These are phyloP conservation scores for Stigmatopora nigra DNA, from an alignment of 2,113 vertebrate species.

Conservation along the genomic window DNA sequence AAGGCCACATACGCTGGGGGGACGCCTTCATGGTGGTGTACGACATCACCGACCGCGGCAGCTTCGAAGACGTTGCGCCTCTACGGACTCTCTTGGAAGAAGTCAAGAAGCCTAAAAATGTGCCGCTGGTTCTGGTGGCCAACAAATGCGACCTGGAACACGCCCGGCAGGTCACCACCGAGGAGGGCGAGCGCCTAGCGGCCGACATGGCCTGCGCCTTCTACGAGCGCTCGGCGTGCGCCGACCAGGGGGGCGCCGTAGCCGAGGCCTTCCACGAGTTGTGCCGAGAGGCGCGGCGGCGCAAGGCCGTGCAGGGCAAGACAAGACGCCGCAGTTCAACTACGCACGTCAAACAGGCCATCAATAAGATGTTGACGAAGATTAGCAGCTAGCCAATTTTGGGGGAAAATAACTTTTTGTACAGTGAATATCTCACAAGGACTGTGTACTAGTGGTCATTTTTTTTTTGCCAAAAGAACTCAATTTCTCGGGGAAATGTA, in stretches of 20 bases:
- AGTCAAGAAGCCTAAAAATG: slow-evolving; percentile 89
- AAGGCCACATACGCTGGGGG: slow-evolving; percentile 92
- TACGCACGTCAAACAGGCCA: slow-evolving; percentile 96
- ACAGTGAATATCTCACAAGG: slow-evolving; percentile 17
- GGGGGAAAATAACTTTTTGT: slow-evolving; percentile 6
- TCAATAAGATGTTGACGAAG: slow-evolving; percentile 99
- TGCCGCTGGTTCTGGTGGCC: slow-evolving; percentile 88
- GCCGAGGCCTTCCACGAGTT: slow-evolving; percentile 91
- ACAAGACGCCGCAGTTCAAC: slow-evolving; percentile 90
- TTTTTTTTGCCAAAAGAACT: background rate
- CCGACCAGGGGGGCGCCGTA: slow-evolving; percentile 80
- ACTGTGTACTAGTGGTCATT: slow-evolving; percentile 10
- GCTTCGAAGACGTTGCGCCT: slow-evolving; percentile 87
- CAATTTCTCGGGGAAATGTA: background rate
- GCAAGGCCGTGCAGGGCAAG: slow-evolving; percentile 90
- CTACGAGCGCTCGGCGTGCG: slow-evolving; percentile 95
- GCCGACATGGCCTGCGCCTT: slow-evolving; percentile 92
- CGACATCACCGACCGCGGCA: slow-evolving; percentile 92
- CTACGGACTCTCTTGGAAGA: slow-evolving; percentile 88
- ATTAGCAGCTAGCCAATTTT: slow-evolving; percentile 83
- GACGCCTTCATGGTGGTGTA: slow-evolving; percentile 94
- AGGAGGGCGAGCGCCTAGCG: slow-evolving; percentile 92
- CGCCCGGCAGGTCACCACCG: slow-evolving; percentile 85
- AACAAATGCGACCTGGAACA: slow-evolving; percentile 97
- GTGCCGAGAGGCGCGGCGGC: slow-evolving; percentile 85